phyloP scores from a whole-genome alignment of 2,888 invertebrate species.

The Polydesmus complanatus region DNA sequence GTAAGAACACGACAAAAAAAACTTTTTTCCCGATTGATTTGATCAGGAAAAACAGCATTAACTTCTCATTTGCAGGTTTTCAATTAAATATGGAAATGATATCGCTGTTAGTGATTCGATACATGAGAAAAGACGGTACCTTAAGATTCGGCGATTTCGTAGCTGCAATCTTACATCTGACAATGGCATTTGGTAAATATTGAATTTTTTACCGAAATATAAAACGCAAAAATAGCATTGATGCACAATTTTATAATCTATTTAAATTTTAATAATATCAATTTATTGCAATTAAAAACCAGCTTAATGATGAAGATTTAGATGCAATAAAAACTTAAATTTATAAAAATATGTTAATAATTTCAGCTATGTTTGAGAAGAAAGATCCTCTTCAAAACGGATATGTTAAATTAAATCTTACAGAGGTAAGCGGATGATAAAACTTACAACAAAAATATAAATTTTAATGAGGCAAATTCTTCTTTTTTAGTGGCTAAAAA shows the following conservation, averaged over 20 bases:
- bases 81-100: slow-evolving; percentile 70
- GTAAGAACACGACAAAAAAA: slow-evolving; percentile 29
- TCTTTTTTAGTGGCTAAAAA: slow-evolving; percentile 58
- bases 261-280: slow-evolving; percentile 1
- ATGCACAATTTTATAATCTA: slow-evolving; percentile 2
- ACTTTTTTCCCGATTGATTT: not conserved
- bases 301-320: not conserved
- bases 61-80: slow-evolving; percentile 44
- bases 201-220: not conserved
- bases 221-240: too few relatives aligned
- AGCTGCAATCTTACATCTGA: slow-evolving; percentile 72
- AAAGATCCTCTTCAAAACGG: slow-evolving; percentile 69
- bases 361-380: slow-evolving; percentile 41
- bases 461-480: slow-evolving; percentile 20
- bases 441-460: not conserved
- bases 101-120: slow-evolving; percentile 64
- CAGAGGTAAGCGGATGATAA: slow-evolving; percentile 47
- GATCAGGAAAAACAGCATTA: not conserved
- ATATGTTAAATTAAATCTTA: slow-evolving; percentile 60
- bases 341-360: not conserved
- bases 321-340: not conserved
- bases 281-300: not conserved
- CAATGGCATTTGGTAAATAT: slow-evolving; percentile 68
- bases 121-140: slow-evolving; percentile 85
- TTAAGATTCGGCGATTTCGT: slow-evolving; percentile 83